Conservation (phyloP, 2,888 invertebrate genomes). For the Lasiommata megera region DNA sequence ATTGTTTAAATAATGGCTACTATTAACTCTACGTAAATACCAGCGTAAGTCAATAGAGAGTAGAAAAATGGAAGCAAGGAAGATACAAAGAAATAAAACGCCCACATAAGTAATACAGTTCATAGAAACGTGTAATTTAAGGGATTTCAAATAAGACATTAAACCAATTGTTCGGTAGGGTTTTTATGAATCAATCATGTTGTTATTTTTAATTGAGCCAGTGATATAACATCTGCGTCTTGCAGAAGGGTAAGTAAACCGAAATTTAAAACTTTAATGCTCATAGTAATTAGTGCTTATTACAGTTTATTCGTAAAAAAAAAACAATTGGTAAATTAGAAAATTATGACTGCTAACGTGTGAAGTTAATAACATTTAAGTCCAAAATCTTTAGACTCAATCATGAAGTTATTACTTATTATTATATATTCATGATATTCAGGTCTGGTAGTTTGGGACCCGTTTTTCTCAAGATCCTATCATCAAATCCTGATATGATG, state of each 20-base stretch:
- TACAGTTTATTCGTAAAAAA: too few relatives aligned
- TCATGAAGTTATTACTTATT: too few relatives aligned
- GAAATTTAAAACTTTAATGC: constrained; percentile 33
- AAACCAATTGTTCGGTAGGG: constrained; percentile 64
- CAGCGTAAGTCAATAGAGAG: constrained; percentile 12
- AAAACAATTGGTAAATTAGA: too few relatives aligned
- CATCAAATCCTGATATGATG: too few relatives aligned
- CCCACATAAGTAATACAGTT: constrained; percentile 37
- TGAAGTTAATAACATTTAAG: too few relatives aligned
- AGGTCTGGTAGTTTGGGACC: too few relatives aligned
- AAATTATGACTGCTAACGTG: too few relatives aligned
- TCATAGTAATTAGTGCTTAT: neutral
- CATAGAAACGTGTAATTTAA: constrained; percentile 63
- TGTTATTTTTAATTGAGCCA: constrained; percentile 68
- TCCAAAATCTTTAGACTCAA: too few relatives aligned
- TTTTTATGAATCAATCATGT: constrained; percentile 64
- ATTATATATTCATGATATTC: too few relatives aligned
- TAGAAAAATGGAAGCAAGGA: constrained; percentile 3
- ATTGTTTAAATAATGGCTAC: constrained; percentile 24
- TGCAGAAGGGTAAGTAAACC: constrained; percentile 28
- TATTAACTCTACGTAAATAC: constrained; percentile 19
- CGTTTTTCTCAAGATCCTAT: too few relatives aligned
- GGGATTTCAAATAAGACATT: constrained; percentile 62
- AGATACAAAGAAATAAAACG: constrained; percentile 43
- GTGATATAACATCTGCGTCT: constrained; percentile 54